Evolutionary conservation across 1,140 invertebrate species (phyloP).

Genomic region (Papilio dardanus): DNA sequence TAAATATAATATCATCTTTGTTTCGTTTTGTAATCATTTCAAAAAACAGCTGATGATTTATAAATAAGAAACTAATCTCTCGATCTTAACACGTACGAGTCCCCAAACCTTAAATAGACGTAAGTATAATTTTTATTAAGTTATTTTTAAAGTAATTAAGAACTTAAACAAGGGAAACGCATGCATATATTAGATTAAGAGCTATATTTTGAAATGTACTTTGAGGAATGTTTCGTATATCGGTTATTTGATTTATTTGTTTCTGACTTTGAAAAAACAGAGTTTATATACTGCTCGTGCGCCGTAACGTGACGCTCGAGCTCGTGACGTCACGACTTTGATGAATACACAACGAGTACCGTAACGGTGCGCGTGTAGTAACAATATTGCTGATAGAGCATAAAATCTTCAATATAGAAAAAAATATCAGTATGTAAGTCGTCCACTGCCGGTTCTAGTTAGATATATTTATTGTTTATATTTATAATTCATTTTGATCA

Average conservation of each 20-base stretch:
- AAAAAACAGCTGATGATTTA: no score
- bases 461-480: constrained; percentile 28
- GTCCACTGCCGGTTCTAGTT: constrained; percentile 37
- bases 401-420: not conserved
- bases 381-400: not conserved
- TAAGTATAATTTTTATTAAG: constrained; percentile 56
- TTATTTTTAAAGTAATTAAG: constrained; percentile 57
- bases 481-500: constrained; percentile 20
- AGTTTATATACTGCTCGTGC: not conserved
- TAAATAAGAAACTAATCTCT: constrained; percentile 14
- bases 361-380: not conserved
- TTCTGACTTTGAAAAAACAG: not conserved
- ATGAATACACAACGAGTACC: not conserved
- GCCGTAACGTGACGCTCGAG: not conserved
- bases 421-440: not conserved
- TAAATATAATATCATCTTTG: not conserved
- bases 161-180: constrained; percentile 58
- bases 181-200: constrained; percentile 50
- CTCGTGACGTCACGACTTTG: not conserved
- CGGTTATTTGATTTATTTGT: constrained; percentile 5
- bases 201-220: constrained; percentile 43
- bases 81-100: constrained; percentile 33
- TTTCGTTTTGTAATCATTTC: not conserved
- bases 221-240: constrained; percentile 15
- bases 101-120: constrained; percentile 44